Conservation (phyloP, 2,113 vertebrate species). For the Speoplatyrhinus poulsoni region DNA sequence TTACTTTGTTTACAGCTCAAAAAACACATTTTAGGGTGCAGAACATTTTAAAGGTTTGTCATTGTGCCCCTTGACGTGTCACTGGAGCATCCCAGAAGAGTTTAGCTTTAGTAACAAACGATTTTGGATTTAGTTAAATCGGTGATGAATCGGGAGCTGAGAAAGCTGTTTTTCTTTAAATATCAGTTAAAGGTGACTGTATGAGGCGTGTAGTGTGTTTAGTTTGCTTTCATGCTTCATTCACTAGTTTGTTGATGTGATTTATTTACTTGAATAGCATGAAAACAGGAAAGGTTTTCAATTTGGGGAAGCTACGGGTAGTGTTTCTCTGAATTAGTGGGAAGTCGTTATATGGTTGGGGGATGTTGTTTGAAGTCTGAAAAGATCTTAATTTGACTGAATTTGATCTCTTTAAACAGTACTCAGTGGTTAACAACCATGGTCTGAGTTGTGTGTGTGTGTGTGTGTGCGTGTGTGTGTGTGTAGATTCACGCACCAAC, state of each 20-base stretch:
- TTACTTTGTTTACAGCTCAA: no score
- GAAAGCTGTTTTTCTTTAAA: background rate
- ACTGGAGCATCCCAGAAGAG: slow-evolving; percentile 8
- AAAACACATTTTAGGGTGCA: background rate
- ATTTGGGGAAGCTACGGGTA: background rate
- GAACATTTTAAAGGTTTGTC: slow-evolving; percentile 11
- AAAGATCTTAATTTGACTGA: background rate
- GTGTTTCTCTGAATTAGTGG: background rate
- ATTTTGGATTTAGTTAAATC: slow-evolving; percentile 13
- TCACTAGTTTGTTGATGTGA: background rate
- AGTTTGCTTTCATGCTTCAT: background rate
- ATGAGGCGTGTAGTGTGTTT: background rate
- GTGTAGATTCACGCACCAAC: slow-evolving; percentile 7
- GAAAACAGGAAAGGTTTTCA: slow-evolving; percentile 4
- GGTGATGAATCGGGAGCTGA: slow-evolving; percentile 3
- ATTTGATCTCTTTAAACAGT: background rate
- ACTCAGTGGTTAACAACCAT: slow-evolving; percentile 12
- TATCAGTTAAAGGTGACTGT: background rate
- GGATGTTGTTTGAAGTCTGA: background rate
- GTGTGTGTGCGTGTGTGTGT: background rate
- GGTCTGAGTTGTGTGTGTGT: background rate
- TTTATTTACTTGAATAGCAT: background rate
- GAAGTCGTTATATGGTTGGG: background rate
- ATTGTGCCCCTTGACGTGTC: background rate
- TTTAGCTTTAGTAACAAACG: slow-evolving; percentile 15